A percentile compares a stretch with the other conserved stretches of the same genome.
Evolutionary conservation across 2,888 invertebrate species (phyloP).

Genomic region (Acanthoscelides obtectus): DNA sequence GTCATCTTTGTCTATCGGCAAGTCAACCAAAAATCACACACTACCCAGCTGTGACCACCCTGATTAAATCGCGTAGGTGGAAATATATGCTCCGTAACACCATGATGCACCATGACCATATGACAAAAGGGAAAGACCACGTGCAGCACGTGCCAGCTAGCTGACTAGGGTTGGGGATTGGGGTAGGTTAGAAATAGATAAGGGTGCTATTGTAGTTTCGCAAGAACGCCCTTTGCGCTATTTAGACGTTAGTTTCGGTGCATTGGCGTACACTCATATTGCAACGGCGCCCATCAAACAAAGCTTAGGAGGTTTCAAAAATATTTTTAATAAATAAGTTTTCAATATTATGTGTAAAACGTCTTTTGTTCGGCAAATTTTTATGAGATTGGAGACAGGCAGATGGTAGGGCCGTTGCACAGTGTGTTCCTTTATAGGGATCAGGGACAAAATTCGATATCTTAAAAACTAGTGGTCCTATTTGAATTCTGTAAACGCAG

Average conservation of each 20-base stretch:
- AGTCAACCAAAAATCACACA: background rate
- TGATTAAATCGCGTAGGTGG: background rate
- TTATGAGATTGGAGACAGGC: too few species aligned
- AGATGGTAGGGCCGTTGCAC: too few species aligned
- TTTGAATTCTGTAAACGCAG: too few species aligned
- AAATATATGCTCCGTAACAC: background rate
- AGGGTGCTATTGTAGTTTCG: background rate
- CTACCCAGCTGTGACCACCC: background rate
- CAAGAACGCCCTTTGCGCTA: background rate
- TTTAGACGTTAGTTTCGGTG: background rate
- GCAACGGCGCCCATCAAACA: too few species aligned
- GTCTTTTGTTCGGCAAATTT: too few species aligned
- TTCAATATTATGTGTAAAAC: too few species aligned
- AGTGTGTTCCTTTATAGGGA: too few species aligned
- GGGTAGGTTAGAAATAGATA: background rate
- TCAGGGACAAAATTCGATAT: too few species aligned
- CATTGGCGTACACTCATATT: background rate
- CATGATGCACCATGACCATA: background rate
- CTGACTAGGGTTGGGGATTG: background rate
- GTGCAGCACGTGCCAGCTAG: background rate
- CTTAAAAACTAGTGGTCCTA: too few species aligned
- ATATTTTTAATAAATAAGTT: too few species aligned
- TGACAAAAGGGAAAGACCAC: background rate
- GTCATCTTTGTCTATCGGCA: too few species aligned
- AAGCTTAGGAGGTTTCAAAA: too few species aligned